These are phyloP conservation scores for Calephelis virginiensis DNA, from an alignment of 1,140 invertebrate genomes.

Conservation along the genomic window DNA sequence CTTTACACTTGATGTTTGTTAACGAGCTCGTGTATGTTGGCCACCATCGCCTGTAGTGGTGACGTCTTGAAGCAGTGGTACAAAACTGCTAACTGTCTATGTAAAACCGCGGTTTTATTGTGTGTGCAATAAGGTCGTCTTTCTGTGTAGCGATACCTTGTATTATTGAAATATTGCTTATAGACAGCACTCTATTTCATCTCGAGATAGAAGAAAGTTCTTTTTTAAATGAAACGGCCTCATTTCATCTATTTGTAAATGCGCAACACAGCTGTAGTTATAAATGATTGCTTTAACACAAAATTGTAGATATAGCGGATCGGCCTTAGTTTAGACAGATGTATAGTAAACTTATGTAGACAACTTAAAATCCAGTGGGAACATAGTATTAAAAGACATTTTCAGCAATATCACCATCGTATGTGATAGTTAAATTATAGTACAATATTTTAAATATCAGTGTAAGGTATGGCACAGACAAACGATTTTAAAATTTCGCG, in stretches of 20 bases:
- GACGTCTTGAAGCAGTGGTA: too few relatives aligned
- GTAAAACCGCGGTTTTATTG: too few relatives aligned
- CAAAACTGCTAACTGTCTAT: too few relatives aligned
- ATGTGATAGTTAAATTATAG: constrained; percentile 42
- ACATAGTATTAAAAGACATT: constrained; percentile 69
- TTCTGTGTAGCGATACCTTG: too few relatives aligned
- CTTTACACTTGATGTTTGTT: too few relatives aligned
- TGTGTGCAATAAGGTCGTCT: too few relatives aligned
- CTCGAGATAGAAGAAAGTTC: too few relatives aligned
- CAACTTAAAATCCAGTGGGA: constrained; percentile 52
- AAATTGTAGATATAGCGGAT: constrained; percentile 74
- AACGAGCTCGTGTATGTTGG: too few relatives aligned
- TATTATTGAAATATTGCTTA: too few relatives aligned
- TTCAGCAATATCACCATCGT: constrained; percentile 45
- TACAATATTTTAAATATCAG: constrained; percentile 45
- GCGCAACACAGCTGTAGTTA: not conserved
- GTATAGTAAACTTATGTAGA: constrained; percentile 57
- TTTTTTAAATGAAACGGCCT: too few relatives aligned
- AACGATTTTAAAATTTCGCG: not conserved
- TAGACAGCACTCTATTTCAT: too few relatives aligned
- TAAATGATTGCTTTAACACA: constrained; percentile 49
- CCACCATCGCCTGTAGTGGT: too few relatives aligned
- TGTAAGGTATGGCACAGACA: constrained; percentile 14
- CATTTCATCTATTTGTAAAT: not conserved
- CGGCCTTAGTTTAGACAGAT: constrained; percentile 72